phyloP scores from a whole-genome alignment of 2,888 invertebrate genomes.

The Apodemia duryi region DNA sequence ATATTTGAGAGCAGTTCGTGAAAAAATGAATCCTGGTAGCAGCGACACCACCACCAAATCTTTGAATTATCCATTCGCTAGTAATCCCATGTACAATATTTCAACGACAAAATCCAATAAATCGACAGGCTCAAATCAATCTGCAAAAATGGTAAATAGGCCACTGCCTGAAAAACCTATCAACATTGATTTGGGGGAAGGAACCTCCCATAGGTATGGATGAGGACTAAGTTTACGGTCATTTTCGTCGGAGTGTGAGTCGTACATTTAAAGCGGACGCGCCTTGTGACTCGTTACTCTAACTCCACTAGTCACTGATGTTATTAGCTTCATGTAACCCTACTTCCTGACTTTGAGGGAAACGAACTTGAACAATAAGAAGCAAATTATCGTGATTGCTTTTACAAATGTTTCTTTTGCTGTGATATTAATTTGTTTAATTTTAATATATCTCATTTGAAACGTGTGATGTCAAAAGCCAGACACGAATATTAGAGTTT shows the following conservation, averaged over 20 bases:
- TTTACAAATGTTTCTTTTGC: conserved; percentile 54
- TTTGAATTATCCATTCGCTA: conserved; percentile 36
- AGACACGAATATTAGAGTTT: conserved; percentile 48
- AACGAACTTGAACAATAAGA: conserved; percentile 19
- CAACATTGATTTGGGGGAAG: conserved; percentile 54
- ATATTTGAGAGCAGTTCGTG: conserved; percentile 81
- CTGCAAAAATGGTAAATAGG: conserved; percentile 81
- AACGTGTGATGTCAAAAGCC: conserved; percentile 47
- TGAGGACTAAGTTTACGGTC: conserved; percentile 38
- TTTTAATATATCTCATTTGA: conserved; percentile 46
- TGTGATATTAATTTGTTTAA: conserved; percentile 70
- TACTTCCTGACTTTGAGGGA: neutral
- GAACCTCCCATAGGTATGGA: conserved; percentile 53
- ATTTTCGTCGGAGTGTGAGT: neutral
- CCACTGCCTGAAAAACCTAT: conserved; percentile 84
- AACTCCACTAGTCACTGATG: neutral
- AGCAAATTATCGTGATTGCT: conserved; percentile 35
- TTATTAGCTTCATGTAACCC: neutral
- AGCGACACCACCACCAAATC: conserved; percentile 39
- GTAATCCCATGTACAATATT: conserved; percentile 38
- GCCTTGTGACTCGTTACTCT: neutral
- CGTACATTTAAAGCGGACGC: neutral
- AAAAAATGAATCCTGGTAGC: conserved; percentile 61
- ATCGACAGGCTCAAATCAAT: conserved; percentile 58
- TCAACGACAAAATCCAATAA: conserved; percentile 52